These are phyloP conservation scores for Apoderus coryli DNA, from an alignment of 2,888 invertebrate genomes.

Conservation along the genomic window DNA sequence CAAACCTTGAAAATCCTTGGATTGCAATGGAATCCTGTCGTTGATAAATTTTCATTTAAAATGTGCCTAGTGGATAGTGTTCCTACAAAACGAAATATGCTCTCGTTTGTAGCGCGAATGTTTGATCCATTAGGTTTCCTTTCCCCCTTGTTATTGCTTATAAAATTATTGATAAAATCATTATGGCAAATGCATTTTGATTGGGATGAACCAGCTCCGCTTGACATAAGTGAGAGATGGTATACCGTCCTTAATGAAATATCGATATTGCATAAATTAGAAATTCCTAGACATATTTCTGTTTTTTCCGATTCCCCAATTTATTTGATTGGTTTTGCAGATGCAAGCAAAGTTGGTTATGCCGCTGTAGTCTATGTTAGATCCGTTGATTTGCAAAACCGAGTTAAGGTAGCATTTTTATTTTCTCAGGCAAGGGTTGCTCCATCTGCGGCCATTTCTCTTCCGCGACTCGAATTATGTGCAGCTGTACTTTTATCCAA, in stretches of 20 bases:
- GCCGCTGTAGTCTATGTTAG: constrained; percentile 7
- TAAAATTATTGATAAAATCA: constrained; percentile 6
- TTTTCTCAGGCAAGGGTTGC: constrained; percentile 8
- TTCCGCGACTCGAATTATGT: constrained; percentile 6
- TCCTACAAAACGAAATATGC: constrained; percentile 7
- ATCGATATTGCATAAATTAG: neutral
- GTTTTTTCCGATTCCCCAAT: neutral
- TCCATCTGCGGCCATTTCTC: constrained; percentile 2
- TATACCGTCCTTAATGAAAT: too few relatives aligned
- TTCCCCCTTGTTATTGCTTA: constrained; percentile 7
- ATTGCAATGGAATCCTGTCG: constrained; percentile 8
- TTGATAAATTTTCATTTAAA: constrained; percentile 6
- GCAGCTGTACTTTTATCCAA: constrained; percentile 1
- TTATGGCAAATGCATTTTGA: constrained; percentile 6
- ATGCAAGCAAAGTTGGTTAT: constrained; percentile 9
- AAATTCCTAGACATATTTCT: constrained; percentile 1
- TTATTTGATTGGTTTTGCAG: constrained; percentile 8
- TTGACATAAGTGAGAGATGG: too few relatives aligned
- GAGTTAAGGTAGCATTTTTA: constrained; percentile 4
- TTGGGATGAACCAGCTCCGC: constrained; percentile 5
- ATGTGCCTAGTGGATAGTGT: too few relatives aligned
- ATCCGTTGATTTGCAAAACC: neutral
- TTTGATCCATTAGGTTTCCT: constrained; percentile 8
- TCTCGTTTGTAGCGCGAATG: constrained; percentile 7
- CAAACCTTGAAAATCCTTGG: constrained; percentile 12